Conservation (phyloP, 2,888 invertebrate species). For the Nyleta sp. region DNA sequence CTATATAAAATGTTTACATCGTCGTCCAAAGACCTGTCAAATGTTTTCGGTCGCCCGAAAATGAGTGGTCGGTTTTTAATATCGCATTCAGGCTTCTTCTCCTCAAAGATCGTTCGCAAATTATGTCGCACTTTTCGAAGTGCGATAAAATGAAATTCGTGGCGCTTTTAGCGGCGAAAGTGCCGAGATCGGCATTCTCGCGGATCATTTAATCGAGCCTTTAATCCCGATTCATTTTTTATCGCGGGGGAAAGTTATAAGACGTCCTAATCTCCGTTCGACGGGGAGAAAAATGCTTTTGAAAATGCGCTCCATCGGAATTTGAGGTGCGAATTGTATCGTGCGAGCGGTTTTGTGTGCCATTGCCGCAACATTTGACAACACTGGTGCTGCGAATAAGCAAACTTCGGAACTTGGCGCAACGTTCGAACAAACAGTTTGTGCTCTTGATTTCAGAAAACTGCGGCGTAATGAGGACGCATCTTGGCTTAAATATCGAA, state of each 20-base stretch:
- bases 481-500: slow-evolving; percentile 23
- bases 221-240: slow-evolving; percentile 25
- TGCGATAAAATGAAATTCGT: slow-evolving; percentile 22
- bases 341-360: slow-evolving; percentile 2
- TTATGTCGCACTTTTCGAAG: slow-evolving; percentile 34
- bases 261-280: too few species aligned
- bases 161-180: slow-evolving; percentile 13
- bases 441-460: slow-evolving; percentile 30
- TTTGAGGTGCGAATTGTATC: slow-evolving; percentile 7
- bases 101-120: slow-evolving; percentile 35
- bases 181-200: slow-evolving; percentile 8
- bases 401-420: slow-evolving; percentile 35
- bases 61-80: slow-evolving; percentile 28
- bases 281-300: too few species aligned
- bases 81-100: slow-evolving; percentile 30
- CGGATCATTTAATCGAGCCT: slow-evolving; percentile 16
- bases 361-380: slow-evolving; percentile 37
- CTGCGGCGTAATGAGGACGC: slow-evolving; percentile 38
- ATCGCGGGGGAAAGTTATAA: background rate
- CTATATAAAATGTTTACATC: too few species aligned
- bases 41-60: slow-evolving; percentile 33
- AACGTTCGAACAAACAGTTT: slow-evolving; percentile 32
- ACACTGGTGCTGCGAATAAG: slow-evolving; percentile 22
- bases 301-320: too few species aligned
- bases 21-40: too few species aligned